Conservation (phyloP, 2,797 vertebrate species). For the Acanthis flammea region DNA sequence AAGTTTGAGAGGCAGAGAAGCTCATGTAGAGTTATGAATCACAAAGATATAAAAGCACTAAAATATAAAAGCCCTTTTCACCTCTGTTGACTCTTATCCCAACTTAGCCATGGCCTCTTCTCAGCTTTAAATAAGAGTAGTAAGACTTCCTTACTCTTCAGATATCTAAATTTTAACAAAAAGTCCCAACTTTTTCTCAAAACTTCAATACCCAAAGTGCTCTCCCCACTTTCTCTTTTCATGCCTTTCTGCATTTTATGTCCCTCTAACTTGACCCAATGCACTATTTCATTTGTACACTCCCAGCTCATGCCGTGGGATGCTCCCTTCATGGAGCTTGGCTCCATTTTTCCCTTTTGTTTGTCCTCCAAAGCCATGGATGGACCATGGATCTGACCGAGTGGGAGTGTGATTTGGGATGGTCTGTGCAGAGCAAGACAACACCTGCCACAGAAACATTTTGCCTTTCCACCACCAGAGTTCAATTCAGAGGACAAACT, state of each 20-base stretch:
- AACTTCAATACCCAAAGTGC: not conserved
- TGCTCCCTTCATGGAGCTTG: not conserved
- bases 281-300: too few species aligned
- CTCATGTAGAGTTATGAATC: accelerated
- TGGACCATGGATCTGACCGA: not conserved
- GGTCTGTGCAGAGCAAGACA: not conserved
- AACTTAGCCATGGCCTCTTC: not conserved
- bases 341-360: not conserved
- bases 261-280: not conserved
- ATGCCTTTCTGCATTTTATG: not conserved
- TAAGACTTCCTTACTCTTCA: not conserved
- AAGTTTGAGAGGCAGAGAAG: not conserved
- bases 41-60: not conserved
- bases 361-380: not conserved
- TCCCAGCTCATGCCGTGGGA: not conserved
- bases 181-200: not conserved
- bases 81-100: not conserved
- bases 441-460: not conserved
- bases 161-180: not conserved
- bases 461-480: not conserved
- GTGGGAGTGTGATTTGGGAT: not conserved
- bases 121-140: not conserved
- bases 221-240: not conserved
- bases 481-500: not conserved
- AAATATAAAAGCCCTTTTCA: not conserved